Percentiles rank a stretch among this genome's conserved stretches.
Conservation (phyloP, 2,888 invertebrate genomes). For the Drosophila monieri region DNA sequence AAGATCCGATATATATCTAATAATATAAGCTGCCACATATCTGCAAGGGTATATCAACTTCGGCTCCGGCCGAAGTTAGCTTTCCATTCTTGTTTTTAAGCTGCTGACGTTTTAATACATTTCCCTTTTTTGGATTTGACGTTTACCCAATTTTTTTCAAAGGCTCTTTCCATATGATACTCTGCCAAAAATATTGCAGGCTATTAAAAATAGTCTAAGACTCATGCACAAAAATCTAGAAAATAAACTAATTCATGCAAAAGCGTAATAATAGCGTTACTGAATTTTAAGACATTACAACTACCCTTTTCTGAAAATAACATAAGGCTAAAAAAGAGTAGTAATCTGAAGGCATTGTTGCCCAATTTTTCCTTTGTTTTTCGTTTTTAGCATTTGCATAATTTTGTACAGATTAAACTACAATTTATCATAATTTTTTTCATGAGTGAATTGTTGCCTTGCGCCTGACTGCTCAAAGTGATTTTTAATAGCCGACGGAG, state of each 20-base stretch:
- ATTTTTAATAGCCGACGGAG: slow-evolving; percentile 69
- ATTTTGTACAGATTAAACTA: slow-evolving; percentile 75
- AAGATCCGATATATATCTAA: too few species aligned
- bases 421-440: slow-evolving; percentile 75
- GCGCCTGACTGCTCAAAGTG: slow-evolving; percentile 72
- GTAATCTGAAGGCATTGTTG: neutral
- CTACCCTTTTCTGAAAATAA: neutral
- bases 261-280: too few species aligned
- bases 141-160: slow-evolving; percentile 27
- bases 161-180: slow-evolving; percentile 1
- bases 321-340: neutral
- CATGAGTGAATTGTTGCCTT: slow-evolving; percentile 39
- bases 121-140: slow-evolving; percentile 33
- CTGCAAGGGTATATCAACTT: too few species aligned
- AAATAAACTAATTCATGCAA: neutral
- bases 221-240: neutral
- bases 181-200: neutral
- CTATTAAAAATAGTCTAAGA: neutral
- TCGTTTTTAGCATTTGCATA: slow-evolving; percentile 67
- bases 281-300: neutral
- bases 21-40: too few species aligned
- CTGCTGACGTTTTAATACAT: slow-evolving; percentile 43
- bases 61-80: too few species aligned
- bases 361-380: slow-evolving; percentile 22
- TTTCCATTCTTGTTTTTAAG: too few species aligned